Conservation (phyloP, 2,888 invertebrate species). For the Epiblema foenella region DNA sequence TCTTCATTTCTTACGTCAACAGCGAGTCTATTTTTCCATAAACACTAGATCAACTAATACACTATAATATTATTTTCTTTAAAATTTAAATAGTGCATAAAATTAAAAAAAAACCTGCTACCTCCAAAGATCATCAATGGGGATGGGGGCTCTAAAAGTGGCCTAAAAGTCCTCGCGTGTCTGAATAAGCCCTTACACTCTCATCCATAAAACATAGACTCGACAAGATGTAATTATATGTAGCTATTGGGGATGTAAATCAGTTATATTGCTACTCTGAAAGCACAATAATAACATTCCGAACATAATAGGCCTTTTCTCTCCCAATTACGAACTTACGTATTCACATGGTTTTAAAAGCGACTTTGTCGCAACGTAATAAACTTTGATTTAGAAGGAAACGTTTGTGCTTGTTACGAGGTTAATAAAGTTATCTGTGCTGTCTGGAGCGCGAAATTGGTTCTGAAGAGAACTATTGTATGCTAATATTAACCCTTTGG, state of each 20-base stretch:
- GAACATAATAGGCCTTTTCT: conserved; percentile 9
- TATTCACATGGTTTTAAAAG: neutral
- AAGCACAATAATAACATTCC: conserved; percentile 29
- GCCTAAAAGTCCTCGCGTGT: no score
- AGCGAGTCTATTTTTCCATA: no score
- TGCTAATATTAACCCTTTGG: conserved; percentile 35
- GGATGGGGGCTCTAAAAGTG: no score
- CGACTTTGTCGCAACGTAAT: neutral
- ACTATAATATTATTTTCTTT: no score
- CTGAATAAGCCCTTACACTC: no score
- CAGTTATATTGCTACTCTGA: conserved; percentile 10
- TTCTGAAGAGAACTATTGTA: conserved; percentile 29
- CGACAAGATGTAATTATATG: conserved; percentile 17
- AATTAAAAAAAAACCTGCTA: no score
- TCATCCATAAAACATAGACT: conserved; percentile 24
- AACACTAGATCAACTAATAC: no score
- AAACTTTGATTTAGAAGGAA: neutral
- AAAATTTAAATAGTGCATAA: no score
- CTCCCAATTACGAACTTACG: neutral
- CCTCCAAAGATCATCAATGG: no score
- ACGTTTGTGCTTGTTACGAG: neutral
- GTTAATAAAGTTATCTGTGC: neutral
- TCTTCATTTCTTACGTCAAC: no score
- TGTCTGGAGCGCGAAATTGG: conserved; percentile 28
- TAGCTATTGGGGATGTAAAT: conserved; percentile 33